Evolutionary conservation across 2,113 vertebrate species (phyloP).

Genomic region (Tychaedon coryphoeus): DNA sequence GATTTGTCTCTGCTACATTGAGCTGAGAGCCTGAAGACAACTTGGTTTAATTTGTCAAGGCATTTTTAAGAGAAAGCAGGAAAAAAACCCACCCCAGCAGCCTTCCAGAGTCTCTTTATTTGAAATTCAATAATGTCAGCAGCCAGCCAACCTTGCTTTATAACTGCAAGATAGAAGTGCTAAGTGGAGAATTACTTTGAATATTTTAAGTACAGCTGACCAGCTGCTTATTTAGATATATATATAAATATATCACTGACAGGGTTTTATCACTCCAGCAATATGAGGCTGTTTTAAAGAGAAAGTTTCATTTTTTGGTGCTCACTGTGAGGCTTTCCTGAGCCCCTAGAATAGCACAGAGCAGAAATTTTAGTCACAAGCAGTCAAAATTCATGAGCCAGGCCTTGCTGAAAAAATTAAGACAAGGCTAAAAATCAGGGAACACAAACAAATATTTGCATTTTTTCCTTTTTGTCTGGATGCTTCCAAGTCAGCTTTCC

Average conservation of each 20-base stretch:
- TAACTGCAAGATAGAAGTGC: background rate
- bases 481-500: background rate
- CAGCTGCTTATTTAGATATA: slow-evolving; percentile 11
- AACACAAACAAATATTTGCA: background rate
- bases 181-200: slow-evolving; percentile 35
- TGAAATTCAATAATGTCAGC: slow-evolving; percentile 44
- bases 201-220: slow-evolving; percentile 50
- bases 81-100: background rate
- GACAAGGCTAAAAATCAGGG: background rate
- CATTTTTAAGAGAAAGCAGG: background rate
- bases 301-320: background rate
- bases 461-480: background rate
- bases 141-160: slow-evolving; percentile 16
- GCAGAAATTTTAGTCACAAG: background rate
- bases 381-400: background rate
- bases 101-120: background rate
- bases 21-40: background rate
- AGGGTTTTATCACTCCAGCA: background rate
- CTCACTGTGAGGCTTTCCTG: background rate
- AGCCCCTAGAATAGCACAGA: background rate
- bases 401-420: background rate
- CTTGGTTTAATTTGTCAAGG: slow-evolving; percentile 14
- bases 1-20: background rate
- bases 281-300: background rate
- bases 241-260: background rate